Percentiles rank a stretch among this genome's conserved stretches.
Conservation (phyloP, 2,797 vertebrate genomes). For the Sebastes minor region DNA sequence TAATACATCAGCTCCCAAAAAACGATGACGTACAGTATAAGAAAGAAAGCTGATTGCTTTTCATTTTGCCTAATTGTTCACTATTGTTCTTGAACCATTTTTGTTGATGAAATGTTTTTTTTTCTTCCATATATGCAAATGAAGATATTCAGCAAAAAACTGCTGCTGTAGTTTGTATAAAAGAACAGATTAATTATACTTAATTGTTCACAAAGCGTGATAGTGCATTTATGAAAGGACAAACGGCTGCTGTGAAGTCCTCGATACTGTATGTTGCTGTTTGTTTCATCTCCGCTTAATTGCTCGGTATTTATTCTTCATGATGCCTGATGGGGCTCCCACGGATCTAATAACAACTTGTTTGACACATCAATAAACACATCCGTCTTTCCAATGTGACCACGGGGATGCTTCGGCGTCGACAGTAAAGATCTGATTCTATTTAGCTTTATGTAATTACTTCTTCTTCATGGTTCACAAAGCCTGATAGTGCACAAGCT, state of each 20-base stretch:
- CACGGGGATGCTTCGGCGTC: conserved; percentile 30
- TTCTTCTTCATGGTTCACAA: conserved; percentile 48
- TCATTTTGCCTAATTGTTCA: conserved; percentile 43
- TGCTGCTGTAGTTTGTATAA: neutral
- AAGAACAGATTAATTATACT: conserved; percentile 2
- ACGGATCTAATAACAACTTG: conserved; percentile 48
- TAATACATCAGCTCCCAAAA: conserved; percentile 42
- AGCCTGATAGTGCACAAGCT: conserved; percentile 11
- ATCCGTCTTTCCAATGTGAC: conserved; percentile 32
- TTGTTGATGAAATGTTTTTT: conserved; percentile 21
- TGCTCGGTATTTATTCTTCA: conserved; percentile 41
- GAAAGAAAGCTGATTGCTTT: conserved; percentile 47
- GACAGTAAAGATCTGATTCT: conserved; percentile 51
- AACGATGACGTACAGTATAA: conserved; percentile 27
- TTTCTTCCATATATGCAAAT: conserved; percentile 15
- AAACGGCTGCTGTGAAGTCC: neutral
- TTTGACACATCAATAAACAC: conserved; percentile 38
- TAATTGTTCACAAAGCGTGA: conserved; percentile 10
- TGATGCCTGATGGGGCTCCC: conserved; percentile 19
- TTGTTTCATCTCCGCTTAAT: conserved; percentile 38
- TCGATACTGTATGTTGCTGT: neutral
- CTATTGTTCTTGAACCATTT: conserved; percentile 28
- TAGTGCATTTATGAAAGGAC: neutral
- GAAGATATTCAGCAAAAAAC: neutral
- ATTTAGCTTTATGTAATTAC: conserved; percentile 48